Conservation (phyloP, 2,888 invertebrate species). For the Aelia acuminata region DNA sequence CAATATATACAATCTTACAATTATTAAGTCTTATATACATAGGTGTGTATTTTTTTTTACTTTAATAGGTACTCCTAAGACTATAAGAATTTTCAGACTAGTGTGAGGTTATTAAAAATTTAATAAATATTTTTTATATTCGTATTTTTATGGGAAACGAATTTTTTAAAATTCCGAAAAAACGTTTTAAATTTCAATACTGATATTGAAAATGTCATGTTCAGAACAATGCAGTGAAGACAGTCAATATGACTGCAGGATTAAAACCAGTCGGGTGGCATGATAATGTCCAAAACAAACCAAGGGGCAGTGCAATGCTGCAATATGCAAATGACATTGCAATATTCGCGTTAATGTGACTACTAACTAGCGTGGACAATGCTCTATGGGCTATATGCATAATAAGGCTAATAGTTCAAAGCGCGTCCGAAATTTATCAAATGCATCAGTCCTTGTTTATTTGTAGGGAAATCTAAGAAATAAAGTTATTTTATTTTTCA, state of each 20-base stretch:
- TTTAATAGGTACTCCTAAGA: too few species aligned
- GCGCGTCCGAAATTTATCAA: background rate
- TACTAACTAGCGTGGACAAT: background rate
- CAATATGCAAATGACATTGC: conserved; percentile 13
- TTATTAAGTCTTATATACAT: too few species aligned
- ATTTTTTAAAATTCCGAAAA: too few species aligned
- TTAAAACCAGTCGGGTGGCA: background rate
- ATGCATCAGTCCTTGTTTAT: background rate
- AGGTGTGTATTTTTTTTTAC: too few species aligned
- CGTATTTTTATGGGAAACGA: too few species aligned
- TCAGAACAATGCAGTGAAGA: background rate
- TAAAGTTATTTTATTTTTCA: too few species aligned
- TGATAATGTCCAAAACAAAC: background rate
- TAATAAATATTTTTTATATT: too few species aligned
- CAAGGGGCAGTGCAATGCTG: conserved; percentile 5
- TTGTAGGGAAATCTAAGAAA: background rate
- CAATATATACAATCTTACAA: too few species aligned
- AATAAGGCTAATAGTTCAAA: background rate
- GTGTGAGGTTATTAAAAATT: too few species aligned
- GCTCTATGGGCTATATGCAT: conserved; percentile 8
- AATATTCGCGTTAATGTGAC: conserved; percentile 5
- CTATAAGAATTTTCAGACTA: too few species aligned
- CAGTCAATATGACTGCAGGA: background rate
- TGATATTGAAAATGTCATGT: too few species aligned
- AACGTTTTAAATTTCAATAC: too few species aligned